Percentiles rank a stretch among this genome's conserved stretches.
These are phyloP conservation scores for Pangasianodon hypophthalmus DNA, from an alignment of 2,113 vertebrate genomes.

Conservation along the genomic window DNA sequence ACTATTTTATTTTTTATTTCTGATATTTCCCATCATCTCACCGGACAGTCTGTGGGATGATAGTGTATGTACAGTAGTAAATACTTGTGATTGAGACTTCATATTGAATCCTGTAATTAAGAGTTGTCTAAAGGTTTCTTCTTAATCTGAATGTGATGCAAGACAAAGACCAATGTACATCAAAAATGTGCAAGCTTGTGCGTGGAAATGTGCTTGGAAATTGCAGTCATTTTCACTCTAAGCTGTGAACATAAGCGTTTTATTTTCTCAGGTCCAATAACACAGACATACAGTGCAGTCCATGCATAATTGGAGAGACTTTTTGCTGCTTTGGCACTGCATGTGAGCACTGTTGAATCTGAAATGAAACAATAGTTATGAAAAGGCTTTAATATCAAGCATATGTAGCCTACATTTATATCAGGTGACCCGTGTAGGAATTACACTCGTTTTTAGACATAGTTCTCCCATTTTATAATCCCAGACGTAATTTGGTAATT, in stretches of 20 bases:
- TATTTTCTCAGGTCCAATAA: slow-evolving; percentile 18
- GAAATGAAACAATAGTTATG: neutral
- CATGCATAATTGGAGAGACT: neutral
- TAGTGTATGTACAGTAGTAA: neutral
- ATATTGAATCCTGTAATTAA: neutral
- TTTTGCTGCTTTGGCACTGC: neutral
- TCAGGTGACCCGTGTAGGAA: slow-evolving; percentile 10
- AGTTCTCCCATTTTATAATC: slow-evolving; percentile 16
- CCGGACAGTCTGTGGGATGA: no score
- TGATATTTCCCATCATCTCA: neutral
- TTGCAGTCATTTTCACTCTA: neutral
- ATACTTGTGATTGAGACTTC: neutral
- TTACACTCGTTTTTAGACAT: slow-evolving; percentile 9
- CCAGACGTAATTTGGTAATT: slow-evolving; percentile 3
- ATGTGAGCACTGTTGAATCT: neutral
- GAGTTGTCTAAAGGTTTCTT: neutral
- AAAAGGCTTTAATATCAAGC: slow-evolving; percentile 22
- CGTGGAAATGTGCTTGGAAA: neutral
- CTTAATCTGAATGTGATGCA: neutral
- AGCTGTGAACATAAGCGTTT: neutral
- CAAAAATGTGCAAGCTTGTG: neutral
- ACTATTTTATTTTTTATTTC: neutral
- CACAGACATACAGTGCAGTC: neutral
- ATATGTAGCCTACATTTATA: slow-evolving; percentile 8
- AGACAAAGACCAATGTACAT: neutral